Evolutionary conservation across 2,888 invertebrate genomes (phyloP).

Genomic region (Drosophila suboccidentalis): DNA sequence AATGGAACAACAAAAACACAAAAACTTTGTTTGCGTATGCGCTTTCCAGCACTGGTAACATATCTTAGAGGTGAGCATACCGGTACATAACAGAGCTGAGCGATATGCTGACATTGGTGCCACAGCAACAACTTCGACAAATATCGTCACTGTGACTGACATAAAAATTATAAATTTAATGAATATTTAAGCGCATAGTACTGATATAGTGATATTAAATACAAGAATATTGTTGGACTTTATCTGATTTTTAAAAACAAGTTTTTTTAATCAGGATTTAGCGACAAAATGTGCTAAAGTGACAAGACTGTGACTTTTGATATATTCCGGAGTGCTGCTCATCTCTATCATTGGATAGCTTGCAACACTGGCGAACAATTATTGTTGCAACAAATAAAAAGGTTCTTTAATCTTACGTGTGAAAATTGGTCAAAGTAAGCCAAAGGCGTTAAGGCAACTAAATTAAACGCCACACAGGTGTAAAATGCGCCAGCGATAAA

Average conservation of each 20-base stretch:
- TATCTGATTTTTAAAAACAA: background rate
- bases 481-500: constrained; percentile 59
- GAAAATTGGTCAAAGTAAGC: constrained; percentile 54
- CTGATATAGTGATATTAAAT: too few relatives aligned
- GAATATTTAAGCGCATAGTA: too few relatives aligned
- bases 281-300: background rate
- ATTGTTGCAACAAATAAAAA: constrained; percentile 59
- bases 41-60: constrained; percentile 35
- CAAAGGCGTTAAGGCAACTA: constrained; percentile 15
- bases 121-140: background rate
- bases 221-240: too few relatives aligned
- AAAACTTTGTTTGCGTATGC: background rate
- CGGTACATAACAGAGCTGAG: constrained; percentile 5
- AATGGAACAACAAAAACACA: constrained; percentile 37
- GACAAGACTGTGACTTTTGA: background rate
- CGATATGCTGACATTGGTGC: background rate
- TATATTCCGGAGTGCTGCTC: constrained; percentile 17
- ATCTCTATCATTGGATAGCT: constrained; percentile 23
- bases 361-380: constrained; percentile 45
- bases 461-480: constrained; percentile 11
- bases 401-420: constrained; percentile 68
- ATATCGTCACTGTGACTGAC: too few relatives aligned
- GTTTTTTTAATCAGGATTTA: background rate
- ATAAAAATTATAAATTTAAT: too few relatives aligned
- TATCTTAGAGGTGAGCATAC: constrained; percentile 19